phyloP scores from a whole-genome alignment of 2,797 vertebrate genomes.

The Myiotriccus ornatus region DNA sequence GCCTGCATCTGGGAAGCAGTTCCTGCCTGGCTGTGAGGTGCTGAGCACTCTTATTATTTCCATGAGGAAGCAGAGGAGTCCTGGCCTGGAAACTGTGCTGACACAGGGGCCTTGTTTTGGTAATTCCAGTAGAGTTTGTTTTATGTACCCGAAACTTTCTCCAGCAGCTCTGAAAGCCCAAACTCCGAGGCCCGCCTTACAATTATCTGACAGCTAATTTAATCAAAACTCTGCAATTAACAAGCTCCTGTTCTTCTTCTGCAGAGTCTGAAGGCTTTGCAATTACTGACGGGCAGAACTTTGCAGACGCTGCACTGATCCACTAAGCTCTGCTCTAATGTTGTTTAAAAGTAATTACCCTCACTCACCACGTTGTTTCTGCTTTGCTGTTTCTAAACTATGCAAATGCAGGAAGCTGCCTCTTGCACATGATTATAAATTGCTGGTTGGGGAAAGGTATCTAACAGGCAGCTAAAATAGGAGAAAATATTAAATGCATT shows the following conservation, averaged over 20 bases:
- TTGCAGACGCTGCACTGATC: not conserved
- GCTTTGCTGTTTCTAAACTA: not conserved
- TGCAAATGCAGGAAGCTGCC: not conserved
- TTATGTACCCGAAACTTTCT: not conserved
- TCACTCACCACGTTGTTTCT: not conserved
- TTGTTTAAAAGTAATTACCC: not conserved
- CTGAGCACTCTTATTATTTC: not conserved
- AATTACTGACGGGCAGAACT: not conserved
- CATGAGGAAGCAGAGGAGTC: not conserved
- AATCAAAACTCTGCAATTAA: not conserved
- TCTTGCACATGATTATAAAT: not conserved
- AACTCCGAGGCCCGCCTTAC: not conserved
- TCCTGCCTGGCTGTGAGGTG: not conserved
- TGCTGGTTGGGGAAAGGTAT: not conserved
- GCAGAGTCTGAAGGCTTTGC: not conserved
- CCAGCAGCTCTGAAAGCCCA: not conserved
- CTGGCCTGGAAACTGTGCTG: not conserved
- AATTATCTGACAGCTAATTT: not conserved
- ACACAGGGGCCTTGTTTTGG: not conserved
- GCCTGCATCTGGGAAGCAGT: not conserved
- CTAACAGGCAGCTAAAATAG: not conserved
- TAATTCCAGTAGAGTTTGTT: not conserved
- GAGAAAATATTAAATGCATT: not conserved
- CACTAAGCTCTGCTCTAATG: not conserved
- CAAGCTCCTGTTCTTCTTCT: not conserved